Evolutionary conservation across 2,888 invertebrate genomes (phyloP), one percentile per base, ranked within the genome.

Genomic region (Eugnorisma glareosa): DNA sequence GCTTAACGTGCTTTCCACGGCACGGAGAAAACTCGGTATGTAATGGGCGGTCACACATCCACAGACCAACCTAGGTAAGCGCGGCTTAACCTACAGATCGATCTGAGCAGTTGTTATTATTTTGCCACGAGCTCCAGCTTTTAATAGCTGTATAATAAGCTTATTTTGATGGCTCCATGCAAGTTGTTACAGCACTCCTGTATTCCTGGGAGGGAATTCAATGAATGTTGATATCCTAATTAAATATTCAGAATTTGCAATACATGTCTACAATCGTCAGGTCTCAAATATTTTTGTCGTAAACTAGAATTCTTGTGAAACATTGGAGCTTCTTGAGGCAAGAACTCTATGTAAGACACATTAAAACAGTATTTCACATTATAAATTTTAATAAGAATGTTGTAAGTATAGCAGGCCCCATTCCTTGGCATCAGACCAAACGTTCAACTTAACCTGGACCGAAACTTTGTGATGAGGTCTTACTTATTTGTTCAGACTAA

Each of bases 371-470:
- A 18, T 64, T 68, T 69, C 48, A n/a, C 21, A 21, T n/a, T 28
- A 28, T 66, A 74, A 67, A 72, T n/a, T n/a, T n/a, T n/a, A n/a
- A n/a, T 77, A 77, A 48, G 15, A 57, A 57, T 43, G 45, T 72
- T 48, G 73, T 68, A 57, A 48, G 48, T 35, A 63, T 18, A 54
- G 24, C 70, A 24, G 4, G 40, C 37, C 59, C 73, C 63, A 18
- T 37, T 79, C 37, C 59, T 80, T 87, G 87, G 87, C 87, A 84
- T 28, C 24, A 76, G 45, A 64, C 79, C 73, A 79, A 78, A 69
- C 76, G 70, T 74, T 80, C 75, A 86, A 88, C 77, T 84, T 83
- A 89, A 90, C 89, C 89, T 86, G 87, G 68, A 78, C 75, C 69
- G 35, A 73, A 84, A 86, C 79, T 84, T 86, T 40, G 73, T 45